Conservation (phyloP, 2,113 vertebrate species). For the Tenrec ecaudatus region DNA sequence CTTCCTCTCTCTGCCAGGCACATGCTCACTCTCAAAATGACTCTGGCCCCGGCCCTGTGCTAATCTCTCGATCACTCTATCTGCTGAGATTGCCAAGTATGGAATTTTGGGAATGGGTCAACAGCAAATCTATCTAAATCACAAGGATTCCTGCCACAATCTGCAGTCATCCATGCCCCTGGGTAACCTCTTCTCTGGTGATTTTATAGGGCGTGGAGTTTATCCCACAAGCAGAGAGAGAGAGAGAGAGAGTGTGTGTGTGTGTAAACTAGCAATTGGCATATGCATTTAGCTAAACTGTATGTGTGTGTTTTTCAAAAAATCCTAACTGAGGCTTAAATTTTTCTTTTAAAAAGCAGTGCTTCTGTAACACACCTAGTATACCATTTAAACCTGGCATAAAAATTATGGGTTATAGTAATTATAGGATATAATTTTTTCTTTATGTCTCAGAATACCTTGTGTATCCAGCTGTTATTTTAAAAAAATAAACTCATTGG, state of each 20-base stretch:
- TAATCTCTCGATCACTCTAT: conserved; percentile 2
- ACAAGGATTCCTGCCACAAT: neutral
- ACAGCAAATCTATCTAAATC: conserved; percentile 45
- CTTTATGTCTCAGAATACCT: neutral
- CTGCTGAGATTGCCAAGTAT: neutral
- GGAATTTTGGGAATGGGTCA: conserved; percentile 33
- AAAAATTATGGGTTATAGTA: conserved; percentile 44
- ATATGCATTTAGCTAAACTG: neutral
- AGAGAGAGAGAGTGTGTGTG: neutral
- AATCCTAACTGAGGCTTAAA: neutral
- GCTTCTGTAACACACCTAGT: neutral
- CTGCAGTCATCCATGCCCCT: neutral
- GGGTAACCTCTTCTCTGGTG: conserved; percentile 2
- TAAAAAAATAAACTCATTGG: neutral
- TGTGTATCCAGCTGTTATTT: conserved; percentile 20
- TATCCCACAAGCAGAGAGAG: conserved; percentile 20
- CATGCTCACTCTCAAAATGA: neutral
- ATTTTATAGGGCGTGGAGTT: neutral
- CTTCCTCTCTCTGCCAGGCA: neutral
- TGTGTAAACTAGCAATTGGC: neutral
- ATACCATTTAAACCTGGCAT: neutral
- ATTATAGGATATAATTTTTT: conserved; percentile 48
- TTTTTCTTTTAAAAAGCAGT: conserved; percentile 12
- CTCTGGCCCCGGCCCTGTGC: neutral
- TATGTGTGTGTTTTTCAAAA: neutral